These are phyloP conservation scores for Gouania willdenowi DNA, from an alignment of 2,797 vertebrate species.

Conservation along the genomic window DNA sequence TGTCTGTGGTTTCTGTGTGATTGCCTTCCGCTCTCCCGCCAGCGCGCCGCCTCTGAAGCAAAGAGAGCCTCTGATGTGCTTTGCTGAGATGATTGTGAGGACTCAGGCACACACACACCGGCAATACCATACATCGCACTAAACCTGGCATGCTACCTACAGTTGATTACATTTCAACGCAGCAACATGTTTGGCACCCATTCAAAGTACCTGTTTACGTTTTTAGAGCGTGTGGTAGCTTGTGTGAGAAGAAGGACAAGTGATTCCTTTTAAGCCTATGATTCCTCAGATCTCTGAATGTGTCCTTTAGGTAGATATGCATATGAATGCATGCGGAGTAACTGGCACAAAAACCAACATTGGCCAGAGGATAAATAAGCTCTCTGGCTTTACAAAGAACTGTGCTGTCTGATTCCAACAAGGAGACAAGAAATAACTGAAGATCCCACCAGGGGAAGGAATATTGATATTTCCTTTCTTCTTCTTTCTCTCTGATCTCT, in stretches of 20 bases:
- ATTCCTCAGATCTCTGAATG: slow-evolving; percentile 30
- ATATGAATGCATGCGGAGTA: too few relatives aligned
- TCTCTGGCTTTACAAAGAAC: slow-evolving; percentile 34
- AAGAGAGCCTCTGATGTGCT: slow-evolving; percentile 54
- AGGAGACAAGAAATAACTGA: slow-evolving; percentile 15
- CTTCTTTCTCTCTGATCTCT: slow-evolving; percentile 17
- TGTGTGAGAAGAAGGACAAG: slow-evolving; percentile 15
- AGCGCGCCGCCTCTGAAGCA: slow-evolving; percentile 24
- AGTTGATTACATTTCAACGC: slow-evolving; percentile 45
- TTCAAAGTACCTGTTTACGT: slow-evolving; percentile 36
- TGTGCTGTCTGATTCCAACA: slow-evolving; percentile 43
- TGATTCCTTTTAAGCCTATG: slow-evolving; percentile 23
- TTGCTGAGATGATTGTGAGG: slow-evolving; percentile 48
- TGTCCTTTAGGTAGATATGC: slow-evolving; percentile 19
- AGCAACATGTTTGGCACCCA: slow-evolving; percentile 30
- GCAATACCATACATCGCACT: slow-evolving; percentile 29
- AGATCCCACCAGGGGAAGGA: slow-evolving; percentile 38
- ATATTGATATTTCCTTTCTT: slow-evolving; percentile 47
- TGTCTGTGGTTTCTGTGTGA: slow-evolving; percentile 46
- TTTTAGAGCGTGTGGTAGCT: not conserved
- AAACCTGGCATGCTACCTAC: slow-evolving; percentile 14
- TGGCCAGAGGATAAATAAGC: slow-evolving; percentile 49
- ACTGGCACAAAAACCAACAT: slow-evolving; percentile 41
- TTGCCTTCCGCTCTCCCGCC: slow-evolving; percentile 24
- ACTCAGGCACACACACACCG: slow-evolving; percentile 16